Evolutionary conservation across 30 jellyfish, hydroid and myxozoan species (phyloP).

Genomic region (Aurelia sp.): DNA sequence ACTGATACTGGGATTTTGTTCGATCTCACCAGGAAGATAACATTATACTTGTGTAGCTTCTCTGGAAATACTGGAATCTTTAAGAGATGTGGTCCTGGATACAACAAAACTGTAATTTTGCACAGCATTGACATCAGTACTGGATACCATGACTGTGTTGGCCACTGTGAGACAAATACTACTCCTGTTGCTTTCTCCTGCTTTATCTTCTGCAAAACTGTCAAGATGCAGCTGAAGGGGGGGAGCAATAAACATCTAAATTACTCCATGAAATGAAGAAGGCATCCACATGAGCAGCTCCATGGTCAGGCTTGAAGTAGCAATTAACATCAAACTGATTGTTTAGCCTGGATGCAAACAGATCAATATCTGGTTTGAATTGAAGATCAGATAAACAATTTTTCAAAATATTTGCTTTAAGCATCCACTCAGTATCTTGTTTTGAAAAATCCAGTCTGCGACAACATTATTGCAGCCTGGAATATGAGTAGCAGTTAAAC

Average conservation of each 20-base stretch:
- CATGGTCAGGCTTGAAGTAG: conserved; percentile 57
- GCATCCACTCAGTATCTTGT: conserved; percentile 53
- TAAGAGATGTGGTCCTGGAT: conserved; percentile 5
- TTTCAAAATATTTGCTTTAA: conserved; percentile 20
- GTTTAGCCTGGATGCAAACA: conserved; percentile 44
- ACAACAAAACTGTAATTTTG: conserved; percentile 3
- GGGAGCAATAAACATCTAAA: conserved; percentile 36
- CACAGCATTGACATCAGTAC: conserved; percentile 10
- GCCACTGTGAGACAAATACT: conserved; percentile 34
- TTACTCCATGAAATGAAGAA: conserved; percentile 41
- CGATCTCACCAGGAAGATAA: conserved; percentile 16
- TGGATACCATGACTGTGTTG: conserved; percentile 44
- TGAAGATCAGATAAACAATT: no score
- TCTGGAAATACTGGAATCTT: conserved; percentile 15
- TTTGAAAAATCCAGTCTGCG: conserved; percentile 18
- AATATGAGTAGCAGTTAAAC: conserved; percentile 62
- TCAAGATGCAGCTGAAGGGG: conserved; percentile 28
- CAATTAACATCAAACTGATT: conserved; percentile 19
- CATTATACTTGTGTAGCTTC: not conserved
- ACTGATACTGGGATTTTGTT: not conserved
- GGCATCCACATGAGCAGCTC: conserved; percentile 50
- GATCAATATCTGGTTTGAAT: conserved; percentile 40
- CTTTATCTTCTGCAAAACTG: conserved; percentile 29
- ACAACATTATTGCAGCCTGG: conserved; percentile 33
- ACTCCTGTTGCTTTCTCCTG: conserved; percentile 36